These are phyloP conservation scores for Gavialis gangeticus DNA, from an alignment of 2,113 vertebrate genomes.

Conservation along the genomic window DNA sequence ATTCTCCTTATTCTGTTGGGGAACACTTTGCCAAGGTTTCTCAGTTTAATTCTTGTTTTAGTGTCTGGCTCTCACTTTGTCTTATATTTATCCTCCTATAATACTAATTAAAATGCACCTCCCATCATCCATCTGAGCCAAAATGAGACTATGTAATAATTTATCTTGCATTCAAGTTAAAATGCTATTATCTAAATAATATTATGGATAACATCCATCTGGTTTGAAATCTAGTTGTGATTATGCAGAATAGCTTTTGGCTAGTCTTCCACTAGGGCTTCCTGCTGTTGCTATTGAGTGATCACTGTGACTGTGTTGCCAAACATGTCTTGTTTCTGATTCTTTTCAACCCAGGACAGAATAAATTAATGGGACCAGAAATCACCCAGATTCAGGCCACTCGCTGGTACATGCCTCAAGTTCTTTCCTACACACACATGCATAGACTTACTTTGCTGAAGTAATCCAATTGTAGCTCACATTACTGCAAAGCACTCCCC, in stretches of 20 bases:
- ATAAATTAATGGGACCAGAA: constrained; percentile 10
- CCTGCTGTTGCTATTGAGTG: constrained; percentile 58
- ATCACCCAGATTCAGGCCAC: not conserved
- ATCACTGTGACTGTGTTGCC: constrained; percentile 22
- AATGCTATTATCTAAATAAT: constrained; percentile 50
- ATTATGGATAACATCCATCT: constrained; percentile 61
- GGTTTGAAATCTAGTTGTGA: constrained; percentile 59
- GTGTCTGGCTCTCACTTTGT: constrained; percentile 55
- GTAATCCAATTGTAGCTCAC: not conserved
- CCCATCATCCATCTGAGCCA: constrained; percentile 35
- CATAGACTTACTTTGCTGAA: not conserved
- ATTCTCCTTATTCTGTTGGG: constrained; percentile 39
- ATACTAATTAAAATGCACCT: constrained; percentile 53
- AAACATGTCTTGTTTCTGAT: constrained; percentile 33
- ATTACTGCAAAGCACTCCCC: not conserved
- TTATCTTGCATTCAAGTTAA: constrained; percentile 34
- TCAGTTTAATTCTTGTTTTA: constrained; percentile 46
- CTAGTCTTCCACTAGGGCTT: constrained; percentile 41
- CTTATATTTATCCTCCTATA: constrained; percentile 59
- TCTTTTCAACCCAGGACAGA: constrained; percentile 7
- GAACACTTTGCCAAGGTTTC: constrained; percentile 26
- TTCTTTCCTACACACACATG: not conserved
- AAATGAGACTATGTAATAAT: constrained; percentile 49
- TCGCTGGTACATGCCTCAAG: not conserved
- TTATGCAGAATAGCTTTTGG: constrained; percentile 60